A percentile compares a stretch with the other conserved stretches of the same genome.
phyloP scores from a whole-genome alignment of 2,113 vertebrate genomes.

The Amazona vittata region DNA sequence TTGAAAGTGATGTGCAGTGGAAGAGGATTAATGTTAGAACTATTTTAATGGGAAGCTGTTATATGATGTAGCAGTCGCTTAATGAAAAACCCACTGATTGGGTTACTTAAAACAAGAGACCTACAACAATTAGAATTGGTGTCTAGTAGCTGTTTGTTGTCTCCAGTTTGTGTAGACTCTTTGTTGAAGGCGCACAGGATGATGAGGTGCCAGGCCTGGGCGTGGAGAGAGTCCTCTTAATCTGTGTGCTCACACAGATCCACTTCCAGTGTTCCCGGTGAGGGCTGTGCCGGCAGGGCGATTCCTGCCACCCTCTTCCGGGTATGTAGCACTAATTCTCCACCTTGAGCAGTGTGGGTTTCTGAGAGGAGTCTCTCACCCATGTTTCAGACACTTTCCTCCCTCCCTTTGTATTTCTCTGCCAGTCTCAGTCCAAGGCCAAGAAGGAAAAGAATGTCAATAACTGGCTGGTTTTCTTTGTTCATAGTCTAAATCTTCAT shows the following conservation, averaged over 20 bases:
- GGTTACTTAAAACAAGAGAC: neutral
- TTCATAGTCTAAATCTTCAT: neutral
- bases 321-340: neutral
- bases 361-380: neutral
- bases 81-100: neutral
- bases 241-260: fast-evolving
- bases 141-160: neutral
- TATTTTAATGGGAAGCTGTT: neutral
- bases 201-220: neutral
- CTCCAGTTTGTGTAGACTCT: neutral
- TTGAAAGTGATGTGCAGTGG: neutral
- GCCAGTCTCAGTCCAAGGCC: neutral
- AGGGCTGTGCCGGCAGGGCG: neutral
- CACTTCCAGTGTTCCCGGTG: fast-evolving
- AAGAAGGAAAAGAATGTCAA: neutral
- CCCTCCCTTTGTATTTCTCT: neutral
- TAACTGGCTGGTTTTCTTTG: neutral
- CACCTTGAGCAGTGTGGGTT: neutral
- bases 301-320: neutral
- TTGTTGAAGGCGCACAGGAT: neutral
- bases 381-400: fast-evolving
- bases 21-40: neutral
- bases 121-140: neutral
- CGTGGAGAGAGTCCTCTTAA: fast-evolving
- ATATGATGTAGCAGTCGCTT: neutral